Percentiles rank a stretch among this genome's conserved stretches.
Evolutionary conservation across 1,140 invertebrate genomes (phyloP).

Genomic region (Drosophila punjabiensis): DNA sequence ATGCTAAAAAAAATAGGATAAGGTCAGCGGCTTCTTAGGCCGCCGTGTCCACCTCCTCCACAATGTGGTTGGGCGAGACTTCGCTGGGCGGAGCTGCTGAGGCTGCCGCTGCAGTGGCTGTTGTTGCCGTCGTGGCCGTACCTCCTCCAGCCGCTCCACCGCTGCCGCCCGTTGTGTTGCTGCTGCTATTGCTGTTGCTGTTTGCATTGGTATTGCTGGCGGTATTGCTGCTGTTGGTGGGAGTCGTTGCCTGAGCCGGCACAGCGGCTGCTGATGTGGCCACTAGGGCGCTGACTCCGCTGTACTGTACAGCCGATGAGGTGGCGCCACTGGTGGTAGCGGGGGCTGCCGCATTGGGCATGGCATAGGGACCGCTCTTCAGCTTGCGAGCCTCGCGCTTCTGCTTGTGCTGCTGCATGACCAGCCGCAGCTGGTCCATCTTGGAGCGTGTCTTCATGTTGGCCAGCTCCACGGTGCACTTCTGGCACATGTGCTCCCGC

Average conservation of each 20-base stretch:
- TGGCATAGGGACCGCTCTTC: constrained; percentile 90
- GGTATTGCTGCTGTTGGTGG: constrained; percentile 1
- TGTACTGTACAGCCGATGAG: constrained; percentile 42
- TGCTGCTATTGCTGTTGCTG: constrained; percentile 16
- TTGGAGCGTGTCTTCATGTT: constrained; percentile 94
- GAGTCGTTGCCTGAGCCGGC: constrained; percentile 7
- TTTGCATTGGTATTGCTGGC: constrained; percentile 8
- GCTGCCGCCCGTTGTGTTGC: constrained; percentile 4
- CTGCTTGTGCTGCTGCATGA: constrained; percentile 95
- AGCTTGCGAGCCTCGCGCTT: constrained; percentile 92
- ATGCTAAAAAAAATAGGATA: constrained; percentile 62
- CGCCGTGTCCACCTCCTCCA: constrained; percentile 84
- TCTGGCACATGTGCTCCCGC: constrained; percentile 74
- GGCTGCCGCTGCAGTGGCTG: constrained; percentile 41
- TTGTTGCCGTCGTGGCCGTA: constrained; percentile 9
- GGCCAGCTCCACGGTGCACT: constrained; percentile 87
- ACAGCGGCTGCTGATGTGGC: constrained; percentile 1
- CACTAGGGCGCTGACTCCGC: constrained; percentile 58
- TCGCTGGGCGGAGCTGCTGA: constrained; percentile 66
- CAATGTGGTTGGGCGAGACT: constrained; percentile 83
- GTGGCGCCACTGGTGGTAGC: not conserved
- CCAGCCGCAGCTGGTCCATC: constrained; percentile 92
- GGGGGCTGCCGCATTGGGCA: constrained; percentile 56
- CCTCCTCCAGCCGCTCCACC: not conserved
- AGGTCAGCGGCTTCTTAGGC: constrained; percentile 59